Percentiles rank a stretch among this genome's conserved stretches.
These are phyloP conservation scores for Cuculus canorus DNA, from an alignment of 2,797 vertebrate genomes.

Conservation along the genomic window DNA sequence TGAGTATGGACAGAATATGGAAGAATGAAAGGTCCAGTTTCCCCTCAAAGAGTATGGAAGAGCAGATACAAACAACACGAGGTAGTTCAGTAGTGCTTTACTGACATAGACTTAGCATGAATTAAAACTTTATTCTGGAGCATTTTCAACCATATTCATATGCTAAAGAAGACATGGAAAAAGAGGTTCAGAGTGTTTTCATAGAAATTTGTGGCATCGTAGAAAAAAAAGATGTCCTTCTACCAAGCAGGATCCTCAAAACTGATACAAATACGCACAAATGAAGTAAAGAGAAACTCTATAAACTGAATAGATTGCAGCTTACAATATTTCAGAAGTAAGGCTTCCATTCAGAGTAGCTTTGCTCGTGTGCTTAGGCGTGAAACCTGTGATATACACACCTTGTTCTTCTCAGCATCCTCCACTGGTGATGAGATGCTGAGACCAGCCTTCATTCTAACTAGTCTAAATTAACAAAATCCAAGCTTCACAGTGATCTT, in stretches of 20 bases:
- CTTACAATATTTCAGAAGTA: background rate
- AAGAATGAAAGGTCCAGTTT: conserved; percentile 58
- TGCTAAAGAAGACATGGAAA: conserved; percentile 10
- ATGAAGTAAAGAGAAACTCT: background rate
- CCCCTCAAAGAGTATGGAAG: conserved; percentile 45
- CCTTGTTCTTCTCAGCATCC: background rate
- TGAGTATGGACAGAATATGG: conserved; percentile 29
- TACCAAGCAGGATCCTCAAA: background rate
- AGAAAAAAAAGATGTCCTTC: background rate
- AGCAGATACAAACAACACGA: conserved; percentile 50
- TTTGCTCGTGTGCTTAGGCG: background rate
- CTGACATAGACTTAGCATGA: conserved; percentile 44
- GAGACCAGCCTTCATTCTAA: background rate
- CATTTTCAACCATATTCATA: conserved; percentile 20
- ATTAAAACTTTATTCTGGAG: conserved; percentile 65
- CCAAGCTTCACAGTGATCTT: background rate
- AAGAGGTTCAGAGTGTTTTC: conserved; percentile 14
- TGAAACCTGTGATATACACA: background rate
- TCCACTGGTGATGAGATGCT: background rate
- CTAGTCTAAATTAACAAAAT: background rate
- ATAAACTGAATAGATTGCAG: background rate
- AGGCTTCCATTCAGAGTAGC: background rate
- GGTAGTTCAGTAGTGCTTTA: conserved; percentile 55
- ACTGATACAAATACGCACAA: background rate
- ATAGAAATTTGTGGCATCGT: background rate